phyloP scores from a whole-genome alignment of 2,113 vertebrate species.

The Tinamus guttatus region DNA sequence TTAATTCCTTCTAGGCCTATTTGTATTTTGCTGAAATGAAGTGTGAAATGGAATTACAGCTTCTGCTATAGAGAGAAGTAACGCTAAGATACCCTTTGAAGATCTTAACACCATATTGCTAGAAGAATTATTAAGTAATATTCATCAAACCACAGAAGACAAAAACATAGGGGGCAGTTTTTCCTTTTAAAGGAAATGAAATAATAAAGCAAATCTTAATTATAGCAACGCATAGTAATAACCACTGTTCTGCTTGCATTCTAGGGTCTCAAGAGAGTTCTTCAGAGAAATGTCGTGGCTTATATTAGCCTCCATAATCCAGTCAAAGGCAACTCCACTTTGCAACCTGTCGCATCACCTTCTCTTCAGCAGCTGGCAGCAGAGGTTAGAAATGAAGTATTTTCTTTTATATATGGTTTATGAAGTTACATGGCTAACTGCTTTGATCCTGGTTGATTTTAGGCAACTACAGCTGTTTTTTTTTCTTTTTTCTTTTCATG shows the following conservation, averaged over 20 bases:
- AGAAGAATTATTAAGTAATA: neutral
- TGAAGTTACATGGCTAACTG: neutral
- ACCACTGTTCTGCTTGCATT: slow-evolving; percentile 24
- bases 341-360: slow-evolving; percentile 85
- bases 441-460: neutral
- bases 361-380: slow-evolving; percentile 87
- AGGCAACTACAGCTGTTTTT: neutral
- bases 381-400: slow-evolving; percentile 81
- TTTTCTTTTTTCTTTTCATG: too few species aligned
- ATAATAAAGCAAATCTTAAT: neutral
- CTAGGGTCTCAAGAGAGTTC: slow-evolving; percentile 87
- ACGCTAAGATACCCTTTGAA: slow-evolving; percentile 34
- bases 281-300: slow-evolving; percentile 88
- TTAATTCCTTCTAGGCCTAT: slow-evolving; percentile 42
- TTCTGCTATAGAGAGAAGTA: neutral
- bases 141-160: neutral
- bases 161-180: neutral
- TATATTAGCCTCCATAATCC: slow-evolving; percentile 89
- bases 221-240: neutral
- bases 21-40: slow-evolving; percentile 26
- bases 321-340: slow-evolving; percentile 82
- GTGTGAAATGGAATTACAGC: slow-evolving; percentile 41
- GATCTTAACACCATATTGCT: slow-evolving; percentile 12
- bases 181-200: neutral
- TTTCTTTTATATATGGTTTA: neutral